Base-by-base conservation (phyloP, 2,888 invertebrate genomes). In the Meliscaeva auricollis region DNA sequence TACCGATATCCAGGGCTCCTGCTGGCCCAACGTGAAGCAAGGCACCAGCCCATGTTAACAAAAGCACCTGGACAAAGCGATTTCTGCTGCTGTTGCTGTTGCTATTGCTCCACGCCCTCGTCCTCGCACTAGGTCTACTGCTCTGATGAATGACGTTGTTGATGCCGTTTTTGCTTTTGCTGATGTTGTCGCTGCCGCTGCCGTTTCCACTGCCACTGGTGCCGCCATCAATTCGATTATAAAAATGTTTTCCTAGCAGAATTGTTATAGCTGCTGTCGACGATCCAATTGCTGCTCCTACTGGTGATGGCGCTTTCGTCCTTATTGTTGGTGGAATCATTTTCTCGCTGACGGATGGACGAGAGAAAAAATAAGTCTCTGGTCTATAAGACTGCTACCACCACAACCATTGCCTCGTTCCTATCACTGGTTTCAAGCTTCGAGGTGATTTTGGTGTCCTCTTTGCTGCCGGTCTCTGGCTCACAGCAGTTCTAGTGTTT, bases 1-100 rank as follows among this genome's bases (percentile, higher is more conserved):
- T 81, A 85, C 85, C 85, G 64, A 85, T 73, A 69, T 85, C 85
- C 81, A 81, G 70, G 38, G 85, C 85, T 77, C 69, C 77, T 30
- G 81, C 48, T 26, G 76, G 73, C 35, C 62, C 72, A 44, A 58
- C 20, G 46, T 68, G 54, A 62, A 85, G 73, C 62, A 85, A 48
- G 69, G 22, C 69, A 64, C 58, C 50, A 56, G 72, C 81, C 73
- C 85, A 85, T 85, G 81, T 73, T 80, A 80, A 58, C 60, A 85
- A 48, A 60, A 80, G 80, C 66, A 70, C 72, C 75, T 66, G 80
- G 52, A 72, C 60, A 80, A 85, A 85, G 38, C 35, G 46, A 73
- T 73, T 70, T 48, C 41, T 41, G 32, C 60, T 68, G 30, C 38
- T 76, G 11, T 1, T 54, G 38, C 13, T 58, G 11, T 1, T 48